Conservation (phyloP, 2,797 vertebrate species). For the Peromyscus aztecus region DNA sequence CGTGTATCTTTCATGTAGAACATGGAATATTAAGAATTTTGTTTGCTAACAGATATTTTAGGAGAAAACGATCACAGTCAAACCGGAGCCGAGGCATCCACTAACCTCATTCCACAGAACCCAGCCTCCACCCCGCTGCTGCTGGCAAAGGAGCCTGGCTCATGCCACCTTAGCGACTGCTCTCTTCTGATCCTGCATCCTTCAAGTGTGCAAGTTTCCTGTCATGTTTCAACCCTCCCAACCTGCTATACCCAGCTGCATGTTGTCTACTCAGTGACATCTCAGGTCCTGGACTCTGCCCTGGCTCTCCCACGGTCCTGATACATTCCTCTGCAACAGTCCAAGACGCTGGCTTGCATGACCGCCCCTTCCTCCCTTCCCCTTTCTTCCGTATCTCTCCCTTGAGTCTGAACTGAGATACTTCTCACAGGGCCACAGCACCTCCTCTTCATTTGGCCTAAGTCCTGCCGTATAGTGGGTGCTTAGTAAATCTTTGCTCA, state of each 20-base stretch:
- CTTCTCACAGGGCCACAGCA: neutral
- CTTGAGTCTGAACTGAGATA: neutral
- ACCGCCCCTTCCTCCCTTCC: neutral
- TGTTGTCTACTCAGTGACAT: neutral
- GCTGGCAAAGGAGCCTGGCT: neutral
- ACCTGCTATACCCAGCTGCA: neutral
- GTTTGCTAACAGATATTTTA: neutral
- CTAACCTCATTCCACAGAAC: too few relatives aligned
- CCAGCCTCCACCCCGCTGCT: neutral
- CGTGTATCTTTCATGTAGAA: neutral
- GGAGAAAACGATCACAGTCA: neutral
- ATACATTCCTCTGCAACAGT: neutral
- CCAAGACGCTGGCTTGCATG: neutral
- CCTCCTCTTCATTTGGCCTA: neutral
- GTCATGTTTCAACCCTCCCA: neutral
- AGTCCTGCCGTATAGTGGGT: neutral
- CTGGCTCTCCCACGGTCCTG: neutral
- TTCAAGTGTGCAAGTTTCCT: neutral
- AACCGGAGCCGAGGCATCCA: too few relatives aligned
- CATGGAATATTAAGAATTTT: neutral
- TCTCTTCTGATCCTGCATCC: neutral
- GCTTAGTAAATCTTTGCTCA: neutral
- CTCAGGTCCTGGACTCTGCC: neutral
- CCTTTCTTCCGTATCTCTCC: neutral
- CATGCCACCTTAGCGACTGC: accelerated